phyloP scores from a whole-genome alignment of 2,797 vertebrate species.

The Cyprinodon diabolis region DNA sequence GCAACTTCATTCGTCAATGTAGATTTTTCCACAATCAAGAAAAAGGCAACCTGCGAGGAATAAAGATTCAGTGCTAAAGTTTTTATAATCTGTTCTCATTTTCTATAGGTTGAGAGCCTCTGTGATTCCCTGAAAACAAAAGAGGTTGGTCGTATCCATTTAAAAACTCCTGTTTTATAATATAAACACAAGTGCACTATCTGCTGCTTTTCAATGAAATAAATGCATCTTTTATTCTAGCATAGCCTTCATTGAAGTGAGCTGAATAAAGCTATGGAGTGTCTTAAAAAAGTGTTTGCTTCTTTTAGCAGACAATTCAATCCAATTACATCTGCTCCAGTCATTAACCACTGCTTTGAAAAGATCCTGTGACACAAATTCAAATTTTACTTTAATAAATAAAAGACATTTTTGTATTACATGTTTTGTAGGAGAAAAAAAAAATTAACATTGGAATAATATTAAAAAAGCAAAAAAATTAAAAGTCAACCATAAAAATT shows the following conservation, averaged over 20 bases:
- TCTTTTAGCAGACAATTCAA: background rate
- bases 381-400: background rate
- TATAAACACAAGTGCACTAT: background rate
- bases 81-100: background rate
- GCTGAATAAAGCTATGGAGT: background rate
- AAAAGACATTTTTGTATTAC: background rate
- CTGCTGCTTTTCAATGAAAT: too few relatives aligned
- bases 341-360: background rate
- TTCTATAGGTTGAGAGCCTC: background rate
- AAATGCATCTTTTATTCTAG: too few relatives aligned
- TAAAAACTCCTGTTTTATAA: background rate
- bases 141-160: background rate
- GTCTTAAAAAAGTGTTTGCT: background rate
- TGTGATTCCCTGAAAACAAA: background rate
- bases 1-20: background rate
- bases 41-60: too few relatives aligned
- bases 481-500: too few relatives aligned
- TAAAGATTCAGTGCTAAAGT: background rate
- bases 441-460: too few relatives aligned
- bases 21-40: background rate
- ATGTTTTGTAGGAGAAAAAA: too few relatives aligned
- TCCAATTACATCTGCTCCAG: background rate
- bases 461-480: too few relatives aligned
- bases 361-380: background rate
- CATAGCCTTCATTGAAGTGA: too few relatives aligned